phyloP scores from a whole-genome alignment of 1,140 invertebrate species.

The Leptestheria dahalacensis region DNA sequence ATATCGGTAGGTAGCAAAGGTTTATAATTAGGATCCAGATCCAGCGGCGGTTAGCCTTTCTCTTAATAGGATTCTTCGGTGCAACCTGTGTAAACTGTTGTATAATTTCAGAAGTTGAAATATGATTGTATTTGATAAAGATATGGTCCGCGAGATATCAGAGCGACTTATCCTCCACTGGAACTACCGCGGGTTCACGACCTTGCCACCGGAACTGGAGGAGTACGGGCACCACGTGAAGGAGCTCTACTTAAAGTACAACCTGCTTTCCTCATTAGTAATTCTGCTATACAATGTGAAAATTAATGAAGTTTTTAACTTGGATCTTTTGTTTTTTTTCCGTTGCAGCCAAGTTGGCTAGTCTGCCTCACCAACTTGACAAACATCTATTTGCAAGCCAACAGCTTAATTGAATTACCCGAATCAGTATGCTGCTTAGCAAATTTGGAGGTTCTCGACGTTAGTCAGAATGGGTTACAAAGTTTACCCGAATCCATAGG shows the following conservation, averaged over 20 bases:
- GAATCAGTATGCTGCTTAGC: constrained; percentile 7
- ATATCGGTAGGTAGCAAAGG: too few species aligned
- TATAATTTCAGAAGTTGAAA: too few species aligned
- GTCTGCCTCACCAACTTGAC: constrained; percentile 12
- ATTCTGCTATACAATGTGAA: not conserved
- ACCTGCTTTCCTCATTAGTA: constrained; percentile 12
- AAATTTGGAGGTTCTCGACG: constrained; percentile 9
- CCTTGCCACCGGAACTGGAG: constrained; percentile 10
- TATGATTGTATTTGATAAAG: constrained; percentile 7
- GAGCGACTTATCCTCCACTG: constrained; percentile 15
- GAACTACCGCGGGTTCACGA: constrained; percentile 15
- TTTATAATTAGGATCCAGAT: too few species aligned
- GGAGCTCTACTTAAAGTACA: constrained; percentile 15
- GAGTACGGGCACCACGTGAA: constrained; percentile 8
- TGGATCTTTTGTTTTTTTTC: not conserved
- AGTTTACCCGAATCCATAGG: constrained; percentile 9
- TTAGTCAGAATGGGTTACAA: constrained; percentile 13
- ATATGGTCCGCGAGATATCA: constrained; percentile 13
- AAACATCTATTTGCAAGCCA: constrained; percentile 16
- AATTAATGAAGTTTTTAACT: not conserved
- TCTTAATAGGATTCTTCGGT: too few species aligned
- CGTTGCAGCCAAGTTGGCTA: constrained; percentile 11
- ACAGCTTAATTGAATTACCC: constrained; percentile 8
- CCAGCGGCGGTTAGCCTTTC: too few species aligned
- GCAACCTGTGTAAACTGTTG: too few species aligned